Base-by-base conservation (phyloP, 2,888 invertebrate genomes). In the Andrena praecox region DNA sequence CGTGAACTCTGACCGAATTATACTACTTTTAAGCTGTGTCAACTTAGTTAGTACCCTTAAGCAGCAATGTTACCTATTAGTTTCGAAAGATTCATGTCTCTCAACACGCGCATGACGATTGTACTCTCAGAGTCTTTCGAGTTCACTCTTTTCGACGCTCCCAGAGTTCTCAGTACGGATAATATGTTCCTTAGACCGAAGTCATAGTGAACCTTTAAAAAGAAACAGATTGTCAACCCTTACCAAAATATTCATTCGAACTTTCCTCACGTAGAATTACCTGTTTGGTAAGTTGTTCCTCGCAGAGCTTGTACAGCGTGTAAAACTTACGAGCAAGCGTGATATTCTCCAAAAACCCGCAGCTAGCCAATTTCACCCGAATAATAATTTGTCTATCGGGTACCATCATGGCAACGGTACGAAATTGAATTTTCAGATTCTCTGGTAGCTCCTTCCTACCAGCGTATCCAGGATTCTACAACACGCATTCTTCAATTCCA, bases 331-430 rank as follows among this genome's bases (percentile, higher is more conserved):
- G 95, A 0, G 99, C 98, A 8, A 99, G 95, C 0, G 98, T 98
- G 54, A 99, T 98, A 93, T 99, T 99, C 94, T 99, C 98, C 59
- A 99, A 94, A 94, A 99, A 99, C 33, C 99, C 99, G 93, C 99
- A 99, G 86, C 98, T 98, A 24, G 99, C 99, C 69, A 99, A 94
- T 94, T 99, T 99, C 0, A 99, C 99, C 84, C 99, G 95, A 87
- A 99, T 99, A 91, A 99, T 99, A 91, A 99, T 99, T 94, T 99
- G 99, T 79, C 99, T 95, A 94, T 99, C 99, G 0, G 99, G 99
- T 20, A 99, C 99, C 99, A 99, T 99, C 99, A 99, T 99, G 59
- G 99, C 98, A 0, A 99, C 99, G 0, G 99, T 99, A 73, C 99
- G 96, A 94, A 99, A 99, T 94, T 99, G 99, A 90, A 99, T 98